These are phyloP conservation scores for Nannobrachium achirus DNA, from an alignment of 2,113 vertebrate species.

Conservation along the genomic window DNA sequence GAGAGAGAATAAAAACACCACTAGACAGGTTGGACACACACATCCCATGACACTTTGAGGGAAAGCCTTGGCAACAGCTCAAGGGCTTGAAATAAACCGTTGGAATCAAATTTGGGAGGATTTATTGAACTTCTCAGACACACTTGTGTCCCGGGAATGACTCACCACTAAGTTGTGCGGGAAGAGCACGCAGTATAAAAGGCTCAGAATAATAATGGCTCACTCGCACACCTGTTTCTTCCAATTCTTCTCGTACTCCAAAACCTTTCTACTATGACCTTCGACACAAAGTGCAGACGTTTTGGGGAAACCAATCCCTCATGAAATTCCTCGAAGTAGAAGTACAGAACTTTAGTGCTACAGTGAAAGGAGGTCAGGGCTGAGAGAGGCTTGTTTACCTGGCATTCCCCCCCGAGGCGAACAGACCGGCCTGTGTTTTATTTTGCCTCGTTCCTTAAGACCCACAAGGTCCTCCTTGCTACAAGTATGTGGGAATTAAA, in stretches of 20 bases:
- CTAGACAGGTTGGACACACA: conserved; percentile 3
- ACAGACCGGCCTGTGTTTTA: conserved; percentile 27
- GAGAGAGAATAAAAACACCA: conserved; percentile 1
- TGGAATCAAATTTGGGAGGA: background rate
- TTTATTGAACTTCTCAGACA: background rate
- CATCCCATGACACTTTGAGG: conserved; percentile 14
- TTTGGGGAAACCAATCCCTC: conserved; percentile 15
- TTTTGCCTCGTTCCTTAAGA: conserved; percentile 19
- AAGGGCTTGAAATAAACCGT: background rate
- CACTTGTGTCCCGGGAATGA: background rate
- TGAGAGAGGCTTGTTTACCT: conserved; percentile 14
- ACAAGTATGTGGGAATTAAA: background rate
- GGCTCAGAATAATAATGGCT: too few species aligned
- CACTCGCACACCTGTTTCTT: too few species aligned
- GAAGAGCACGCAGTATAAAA: too few species aligned
- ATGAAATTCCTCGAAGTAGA: background rate
- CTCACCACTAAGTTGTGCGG: too few species aligned
- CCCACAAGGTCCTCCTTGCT: background rate
- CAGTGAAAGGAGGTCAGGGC: conserved; percentile 15
- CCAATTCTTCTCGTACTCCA: too few species aligned
- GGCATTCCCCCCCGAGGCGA: conserved; percentile 13
- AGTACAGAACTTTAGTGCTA: background rate
- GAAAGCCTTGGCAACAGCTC: background rate
- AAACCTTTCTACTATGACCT: too few species aligned
- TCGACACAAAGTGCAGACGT: conserved; percentile 1